A percentile compares a stretch with the other conserved stretches of the same genome.
These are phyloP conservation scores for Sebastes paucispinis DNA, from an alignment of 2,797 vertebrate species.

Conservation along the genomic window DNA sequence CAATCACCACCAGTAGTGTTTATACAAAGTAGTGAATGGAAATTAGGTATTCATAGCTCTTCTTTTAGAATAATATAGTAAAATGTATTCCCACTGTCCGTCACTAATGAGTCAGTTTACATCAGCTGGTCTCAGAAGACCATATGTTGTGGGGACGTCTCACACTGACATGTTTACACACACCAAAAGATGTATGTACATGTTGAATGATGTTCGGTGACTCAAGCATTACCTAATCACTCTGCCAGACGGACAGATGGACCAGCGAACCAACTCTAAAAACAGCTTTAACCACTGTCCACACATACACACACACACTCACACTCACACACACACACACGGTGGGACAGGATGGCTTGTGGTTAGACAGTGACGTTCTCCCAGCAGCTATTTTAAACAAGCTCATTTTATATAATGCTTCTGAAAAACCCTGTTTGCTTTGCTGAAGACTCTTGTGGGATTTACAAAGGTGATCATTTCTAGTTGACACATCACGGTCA, in stretches of 20 bases:
- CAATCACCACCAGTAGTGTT: neutral
- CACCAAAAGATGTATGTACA: neutral
- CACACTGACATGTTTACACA: constrained; percentile 29
- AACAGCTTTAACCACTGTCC: constrained; percentile 50
- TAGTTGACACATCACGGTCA: constrained; percentile 12
- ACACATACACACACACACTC: constrained; percentile 8
- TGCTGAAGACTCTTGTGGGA: constrained; percentile 31
- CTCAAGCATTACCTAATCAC: constrained; percentile 51
- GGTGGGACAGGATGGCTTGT: constrained; percentile 28
- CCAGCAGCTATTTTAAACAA: constrained; percentile 45
- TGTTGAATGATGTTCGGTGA: constrained; percentile 31
- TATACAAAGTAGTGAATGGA: neutral
- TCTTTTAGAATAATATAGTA: neutral
- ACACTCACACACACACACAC: neutral
- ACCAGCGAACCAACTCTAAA: constrained; percentile 45
- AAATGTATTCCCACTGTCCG: neutral
- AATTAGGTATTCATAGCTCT: neutral
- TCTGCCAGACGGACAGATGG: constrained; percentile 60
- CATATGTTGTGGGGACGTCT: constrained; percentile 17
- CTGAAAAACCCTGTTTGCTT: constrained; percentile 35
- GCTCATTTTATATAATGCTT: constrained; percentile 36
- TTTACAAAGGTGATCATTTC: constrained; percentile 54
- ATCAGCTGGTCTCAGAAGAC: constrained; percentile 11
- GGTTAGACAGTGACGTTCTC: constrained; percentile 52
- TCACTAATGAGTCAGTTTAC: neutral